Conservation (phyloP, 2,797 vertebrate genomes). For the Manis pentadactyla region DNA sequence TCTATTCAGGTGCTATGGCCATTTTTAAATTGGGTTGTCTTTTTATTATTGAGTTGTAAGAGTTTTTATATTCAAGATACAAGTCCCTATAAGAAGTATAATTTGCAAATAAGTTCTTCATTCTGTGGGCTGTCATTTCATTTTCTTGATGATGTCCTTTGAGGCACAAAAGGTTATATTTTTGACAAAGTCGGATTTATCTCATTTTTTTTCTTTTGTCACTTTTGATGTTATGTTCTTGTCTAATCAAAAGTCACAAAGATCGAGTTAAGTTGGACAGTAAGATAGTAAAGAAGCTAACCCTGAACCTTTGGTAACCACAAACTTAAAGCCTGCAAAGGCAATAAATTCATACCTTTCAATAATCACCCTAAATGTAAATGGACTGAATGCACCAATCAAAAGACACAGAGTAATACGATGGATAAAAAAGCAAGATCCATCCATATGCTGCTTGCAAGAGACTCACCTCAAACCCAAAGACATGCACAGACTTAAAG, state of each 20-base stretch:
- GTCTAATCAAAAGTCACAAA: background rate
- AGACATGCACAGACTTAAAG: no score
- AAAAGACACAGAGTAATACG: no score
- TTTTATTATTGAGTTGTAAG: constrained; percentile 6
- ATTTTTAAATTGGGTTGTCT: background rate
- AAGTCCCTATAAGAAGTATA: background rate
- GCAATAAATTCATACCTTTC: no score
- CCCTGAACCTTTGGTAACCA: no score
- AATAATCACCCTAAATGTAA: no score
- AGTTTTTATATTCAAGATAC: background rate
- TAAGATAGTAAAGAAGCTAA: no score
- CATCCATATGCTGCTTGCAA: no score
- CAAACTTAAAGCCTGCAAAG: no score
- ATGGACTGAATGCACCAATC: no score
- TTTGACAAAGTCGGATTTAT: background rate
- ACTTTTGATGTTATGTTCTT: background rate
- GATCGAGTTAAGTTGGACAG: no score
- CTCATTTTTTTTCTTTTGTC: background rate
- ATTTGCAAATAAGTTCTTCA: background rate
- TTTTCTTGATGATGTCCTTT: background rate
- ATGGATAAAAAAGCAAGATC: no score
- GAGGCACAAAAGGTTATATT: background rate
- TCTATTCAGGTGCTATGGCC: background rate
- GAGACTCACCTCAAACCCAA: no score
- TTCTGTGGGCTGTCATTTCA: background rate